These are phyloP conservation scores for Thamnophis elegans DNA, from an alignment of 2,797 vertebrate species.

Conservation along the genomic window DNA sequence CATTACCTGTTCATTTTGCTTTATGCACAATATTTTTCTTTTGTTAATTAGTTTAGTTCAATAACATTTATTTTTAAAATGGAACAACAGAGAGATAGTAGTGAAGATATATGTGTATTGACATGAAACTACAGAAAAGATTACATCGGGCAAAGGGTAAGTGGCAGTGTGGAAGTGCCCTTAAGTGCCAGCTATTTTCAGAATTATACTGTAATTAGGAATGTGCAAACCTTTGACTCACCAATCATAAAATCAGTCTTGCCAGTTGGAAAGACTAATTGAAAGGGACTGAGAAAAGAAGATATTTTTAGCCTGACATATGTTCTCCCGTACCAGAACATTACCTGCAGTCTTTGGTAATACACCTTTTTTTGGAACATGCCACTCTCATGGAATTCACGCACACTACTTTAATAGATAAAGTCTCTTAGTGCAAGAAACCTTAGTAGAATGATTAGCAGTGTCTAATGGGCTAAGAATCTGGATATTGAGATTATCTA, in stretches of 20 bases:
- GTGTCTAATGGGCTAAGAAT: background rate
- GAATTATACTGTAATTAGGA: background rate
- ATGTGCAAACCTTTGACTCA: background rate
- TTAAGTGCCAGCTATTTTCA: background rate
- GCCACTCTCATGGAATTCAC: background rate
- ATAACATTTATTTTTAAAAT: background rate
- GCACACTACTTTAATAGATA: background rate
- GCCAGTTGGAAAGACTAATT: background rate
- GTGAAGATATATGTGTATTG: background rate
- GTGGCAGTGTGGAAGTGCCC: background rate
- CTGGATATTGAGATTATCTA: background rate
- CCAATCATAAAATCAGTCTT: background rate
- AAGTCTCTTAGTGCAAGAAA: background rate
- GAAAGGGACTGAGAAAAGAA: background rate
- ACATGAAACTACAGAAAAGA: background rate
- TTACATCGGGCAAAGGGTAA: background rate
- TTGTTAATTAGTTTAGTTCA: background rate
- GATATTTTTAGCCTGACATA: background rate
- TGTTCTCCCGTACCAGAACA: background rate
- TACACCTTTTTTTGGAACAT: background rate
- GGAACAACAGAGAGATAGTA: background rate
- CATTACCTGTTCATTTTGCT: background rate
- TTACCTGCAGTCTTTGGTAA: background rate
- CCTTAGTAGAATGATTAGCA: background rate
- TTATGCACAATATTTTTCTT: background rate